These are phyloP conservation scores for Micromesistius poutassou DNA, from an alignment of 2,797 vertebrate genomes.

Conservation along the genomic window DNA sequence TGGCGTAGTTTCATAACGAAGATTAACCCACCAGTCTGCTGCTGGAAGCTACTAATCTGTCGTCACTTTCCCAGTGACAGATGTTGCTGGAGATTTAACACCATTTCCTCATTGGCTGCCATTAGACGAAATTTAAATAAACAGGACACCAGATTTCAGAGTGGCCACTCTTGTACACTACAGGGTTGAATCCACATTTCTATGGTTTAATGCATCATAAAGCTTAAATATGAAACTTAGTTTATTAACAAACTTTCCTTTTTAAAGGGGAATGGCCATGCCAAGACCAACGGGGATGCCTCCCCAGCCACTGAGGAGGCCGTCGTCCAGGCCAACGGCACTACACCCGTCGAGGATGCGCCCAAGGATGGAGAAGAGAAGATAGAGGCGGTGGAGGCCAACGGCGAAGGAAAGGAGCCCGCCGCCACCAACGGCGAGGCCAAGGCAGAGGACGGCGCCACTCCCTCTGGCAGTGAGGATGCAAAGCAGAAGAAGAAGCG, in stretches of 20 bases:
- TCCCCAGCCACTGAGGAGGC: constrained; percentile 87
- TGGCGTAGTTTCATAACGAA: constrained; percentile 31
- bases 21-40: constrained; percentile 48
- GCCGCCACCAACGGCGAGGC: constrained; percentile 82
- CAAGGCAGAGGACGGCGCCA: constrained; percentile 84
- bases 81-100: constrained; percentile 62
- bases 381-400: constrained; percentile 71
- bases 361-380: constrained; percentile 73
- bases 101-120: constrained; percentile 56
- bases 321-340: constrained; percentile 77
- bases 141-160: constrained; percentile 12
- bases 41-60: constrained; percentile 58
- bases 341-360: constrained; percentile 68
- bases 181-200: not conserved
- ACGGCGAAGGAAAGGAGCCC: constrained; percentile 69
- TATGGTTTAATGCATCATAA: not conserved
- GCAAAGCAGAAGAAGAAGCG: constrained; percentile 98
- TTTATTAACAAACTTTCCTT: not conserved
- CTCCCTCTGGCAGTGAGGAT: constrained; percentile 80
- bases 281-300: constrained; percentile 91
- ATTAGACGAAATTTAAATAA: constrained; percentile 25
- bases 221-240: not conserved
- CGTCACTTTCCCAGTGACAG: constrained; percentile 75
- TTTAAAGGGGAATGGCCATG: constrained; percentile 88
- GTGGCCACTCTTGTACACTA: not conserved